These are phyloP conservation scores for Varanus salvator DNA, from an alignment of 2,113 vertebrate species.

Conservation along the genomic window DNA sequence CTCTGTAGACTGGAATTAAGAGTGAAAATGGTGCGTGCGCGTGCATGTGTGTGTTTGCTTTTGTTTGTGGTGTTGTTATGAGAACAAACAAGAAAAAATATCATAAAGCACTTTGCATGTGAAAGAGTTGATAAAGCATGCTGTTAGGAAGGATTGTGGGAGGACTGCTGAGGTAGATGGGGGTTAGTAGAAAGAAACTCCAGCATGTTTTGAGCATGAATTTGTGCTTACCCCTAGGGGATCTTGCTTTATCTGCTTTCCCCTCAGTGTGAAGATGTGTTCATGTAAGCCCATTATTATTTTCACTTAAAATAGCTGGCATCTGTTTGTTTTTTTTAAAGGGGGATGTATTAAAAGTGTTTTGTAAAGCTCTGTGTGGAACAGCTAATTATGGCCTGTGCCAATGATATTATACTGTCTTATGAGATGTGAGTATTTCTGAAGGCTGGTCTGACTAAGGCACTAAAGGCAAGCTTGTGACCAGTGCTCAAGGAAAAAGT, in stretches of 20 bases:
- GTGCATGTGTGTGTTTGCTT: too few relatives aligned
- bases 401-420: not conserved
- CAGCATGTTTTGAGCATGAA: not conserved
- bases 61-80: not conserved
- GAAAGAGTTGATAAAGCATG: not conserved
- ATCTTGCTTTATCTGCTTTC: constrained; percentile 16
- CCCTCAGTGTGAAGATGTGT: not conserved
- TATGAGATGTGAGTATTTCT: not conserved
- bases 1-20: not conserved
- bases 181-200: not conserved
- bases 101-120: not conserved
- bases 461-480: not conserved
- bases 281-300: not conserved
- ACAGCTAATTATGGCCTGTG: not conserved
- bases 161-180: not conserved
- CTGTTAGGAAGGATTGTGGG: not conserved
- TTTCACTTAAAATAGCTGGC: not conserved
- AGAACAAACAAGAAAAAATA: not conserved
- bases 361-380: fast-evolving
- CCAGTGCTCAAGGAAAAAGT: not conserved
- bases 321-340: not conserved
- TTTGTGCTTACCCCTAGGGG: not conserved
- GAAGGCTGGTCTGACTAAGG: not conserved
- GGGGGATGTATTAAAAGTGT: not conserved
- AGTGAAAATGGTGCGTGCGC: too few relatives aligned